These are phyloP conservation scores for Andrena praecox DNA, from an alignment of 2,888 invertebrate species.

Conservation along the genomic window DNA sequence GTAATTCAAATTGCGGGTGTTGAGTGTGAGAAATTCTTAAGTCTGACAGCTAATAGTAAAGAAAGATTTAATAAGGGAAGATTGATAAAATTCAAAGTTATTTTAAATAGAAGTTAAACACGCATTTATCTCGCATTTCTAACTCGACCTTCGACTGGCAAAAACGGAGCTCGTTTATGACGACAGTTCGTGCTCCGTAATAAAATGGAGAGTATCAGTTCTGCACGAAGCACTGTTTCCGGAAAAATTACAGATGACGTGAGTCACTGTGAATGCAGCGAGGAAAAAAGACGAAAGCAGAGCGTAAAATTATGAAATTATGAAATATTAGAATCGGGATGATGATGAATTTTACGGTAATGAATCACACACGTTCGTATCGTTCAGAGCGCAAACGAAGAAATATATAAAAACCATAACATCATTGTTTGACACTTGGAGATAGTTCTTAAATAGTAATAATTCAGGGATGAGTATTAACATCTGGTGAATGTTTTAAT, in stretches of 20 bases:
- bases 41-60: background rate
- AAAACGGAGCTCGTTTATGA: background rate
- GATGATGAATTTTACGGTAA: background rate
- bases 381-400: background rate
- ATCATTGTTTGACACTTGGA: no score
- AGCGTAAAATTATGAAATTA: conserved; percentile 1
- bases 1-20: background rate
- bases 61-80: background rate
- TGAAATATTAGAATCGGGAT: background rate
- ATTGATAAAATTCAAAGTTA: background rate
- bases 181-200: background rate
- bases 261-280: conserved; percentile 1
- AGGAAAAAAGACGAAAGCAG: background rate
- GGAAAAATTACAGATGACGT: conserved; percentile 27
- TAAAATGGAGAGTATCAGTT: background rate
- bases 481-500: background rate
- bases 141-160: background rate
- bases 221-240: background rate
- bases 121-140: background rate
- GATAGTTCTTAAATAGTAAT: no score
- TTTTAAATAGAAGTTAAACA: background rate
- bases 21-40: background rate
- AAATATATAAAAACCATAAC: background rate
- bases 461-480: no score
- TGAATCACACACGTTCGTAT: conserved; percentile 14